Conservation (phyloP, 2,888 invertebrate genomes). For the Phengaris arion region DNA sequence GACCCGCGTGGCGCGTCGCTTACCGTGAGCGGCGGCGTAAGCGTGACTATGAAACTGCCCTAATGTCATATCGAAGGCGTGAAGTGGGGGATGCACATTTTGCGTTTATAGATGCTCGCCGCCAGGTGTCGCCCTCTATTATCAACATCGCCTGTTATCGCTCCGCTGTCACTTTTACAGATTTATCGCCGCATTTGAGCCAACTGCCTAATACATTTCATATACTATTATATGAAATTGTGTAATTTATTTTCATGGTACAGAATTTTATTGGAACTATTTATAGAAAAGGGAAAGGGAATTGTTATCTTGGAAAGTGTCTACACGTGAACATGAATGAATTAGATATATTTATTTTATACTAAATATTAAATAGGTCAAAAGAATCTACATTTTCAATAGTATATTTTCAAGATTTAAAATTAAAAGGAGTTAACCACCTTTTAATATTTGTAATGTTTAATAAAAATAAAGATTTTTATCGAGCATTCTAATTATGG, state of each 20-base stretch:
- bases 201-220: constrained; percentile 38
- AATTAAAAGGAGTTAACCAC: too few relatives aligned
- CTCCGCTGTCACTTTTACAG: constrained; percentile 42
- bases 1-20: too few relatives aligned
- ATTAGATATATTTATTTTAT: neutral
- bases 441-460: too few relatives aligned
- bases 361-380: neutral
- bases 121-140: constrained; percentile 59
- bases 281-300: neutral
- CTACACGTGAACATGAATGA: neutral
- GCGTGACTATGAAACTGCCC: constrained; percentile 16
- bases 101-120: constrained; percentile 40
- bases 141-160: constrained; percentile 65
- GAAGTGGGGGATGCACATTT: constrained; percentile 37
- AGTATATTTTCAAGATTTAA: too few relatives aligned
- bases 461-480: too few relatives aligned
- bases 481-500: too few relatives aligned
- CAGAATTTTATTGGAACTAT: constrained; percentile 22
- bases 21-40: neutral
- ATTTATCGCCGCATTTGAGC: constrained; percentile 41
- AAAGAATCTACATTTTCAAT: too few relatives aligned
- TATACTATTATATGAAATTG: constrained; percentile 30
- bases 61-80: constrained; percentile 35
- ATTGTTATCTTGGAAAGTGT: neutral
- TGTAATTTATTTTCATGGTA: constrained; percentile 28